Evolutionary conservation across 2,888 invertebrate species (phyloP), one percentile per base, ranked within the genome.

Genomic region (Cylindroiulus punctatus): DNA sequence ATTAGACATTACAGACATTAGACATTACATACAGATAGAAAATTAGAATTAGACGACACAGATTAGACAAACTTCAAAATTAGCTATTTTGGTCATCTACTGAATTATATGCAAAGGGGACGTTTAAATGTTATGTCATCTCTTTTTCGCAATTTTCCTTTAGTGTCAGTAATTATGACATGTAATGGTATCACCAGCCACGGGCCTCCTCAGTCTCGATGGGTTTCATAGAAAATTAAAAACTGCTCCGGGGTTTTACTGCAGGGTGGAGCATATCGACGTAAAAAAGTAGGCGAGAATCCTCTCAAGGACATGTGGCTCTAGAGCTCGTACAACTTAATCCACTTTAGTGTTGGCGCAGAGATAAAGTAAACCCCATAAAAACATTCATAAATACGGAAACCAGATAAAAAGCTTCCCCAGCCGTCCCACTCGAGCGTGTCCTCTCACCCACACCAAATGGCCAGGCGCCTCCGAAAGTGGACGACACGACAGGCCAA

Each of bases 301-400:
- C 52, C 52, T 57, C 52, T 57, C 52, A 57, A 57, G 52, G 52
- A n/a, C 52, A 57, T n/a, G n/a, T n/a, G 36, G 36, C 36, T 36
- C 7, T 36, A 7, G 52, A 3, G 12, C 47, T 52, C 47, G n/a
- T 17, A 57, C 52, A 57, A 57, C 52, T 57, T 57, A 57, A 57
- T 57, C 52, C 52, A 57, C 52, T 57, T 57, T 57, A 57, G 52
- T n/a, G 52, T 17, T 57, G 52, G 5, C 17, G 52, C n/a, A n/a
- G 52, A 57, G 52, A 57, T 57, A 57, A 57, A 57, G 52, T n/a
- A 57, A 57, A 57, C 2, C 19, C 52, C 52, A 57, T 57, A 57
- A 57, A 57, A 57, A 57, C 52, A 57, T 57, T 57, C 52, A 57
- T 57, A 57, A 57, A 57, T 57, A 57, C 52, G 52, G 52, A 57